Base-by-base conservation (phyloP, 2,888 invertebrate species). In the Lepetodrilus schrolli region DNA sequence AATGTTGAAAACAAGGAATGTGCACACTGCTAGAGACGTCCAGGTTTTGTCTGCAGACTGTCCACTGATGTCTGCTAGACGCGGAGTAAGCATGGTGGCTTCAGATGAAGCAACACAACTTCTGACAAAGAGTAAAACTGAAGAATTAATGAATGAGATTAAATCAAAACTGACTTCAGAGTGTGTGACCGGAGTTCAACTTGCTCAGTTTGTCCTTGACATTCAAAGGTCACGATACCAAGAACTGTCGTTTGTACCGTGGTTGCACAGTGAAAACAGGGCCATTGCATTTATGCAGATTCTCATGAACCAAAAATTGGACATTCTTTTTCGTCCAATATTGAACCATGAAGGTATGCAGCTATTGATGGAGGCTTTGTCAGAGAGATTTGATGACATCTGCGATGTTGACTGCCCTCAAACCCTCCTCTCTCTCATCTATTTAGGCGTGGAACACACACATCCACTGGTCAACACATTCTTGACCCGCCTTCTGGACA, bases 201-300 rank as follows among this genome's bases (percentile, higher is more conserved):
- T n/a, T n/a, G n/a, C n/a, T n/a, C n/a, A n/a, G n/a, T n/a, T n/a
- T 23, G 10, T 73, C 23, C 20, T 23, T 3, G 38, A 21, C 1
- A 38, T 77, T 5, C 50, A 70, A n/a, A 23, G 36, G 36, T 65
- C 68, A 8, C 51, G 74, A 13, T 80, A 78, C 68, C 21, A 36
- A 0, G 70, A 73, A 13, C 30, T 80, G 5, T n/a, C 34, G 10
- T 4, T 17, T 13, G 30, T 77, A 8, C 78, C 74, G 2, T 78
- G 78, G 78, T 26, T 78, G 7, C 77, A 78, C 20, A 30, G 4
- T 13, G 66, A 78, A 17, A 75, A 77, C 58, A 26, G 21, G 1
- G 69, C 71, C 13, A 69, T 76, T 58, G 65, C 75, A 7, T 76
- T 73, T 17, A 72, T 77, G 73, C 80, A 80, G 68, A 37, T 80